Conservation (phyloP, 1,140 invertebrate genomes). For the Drosophila bifasciata region DNA sequence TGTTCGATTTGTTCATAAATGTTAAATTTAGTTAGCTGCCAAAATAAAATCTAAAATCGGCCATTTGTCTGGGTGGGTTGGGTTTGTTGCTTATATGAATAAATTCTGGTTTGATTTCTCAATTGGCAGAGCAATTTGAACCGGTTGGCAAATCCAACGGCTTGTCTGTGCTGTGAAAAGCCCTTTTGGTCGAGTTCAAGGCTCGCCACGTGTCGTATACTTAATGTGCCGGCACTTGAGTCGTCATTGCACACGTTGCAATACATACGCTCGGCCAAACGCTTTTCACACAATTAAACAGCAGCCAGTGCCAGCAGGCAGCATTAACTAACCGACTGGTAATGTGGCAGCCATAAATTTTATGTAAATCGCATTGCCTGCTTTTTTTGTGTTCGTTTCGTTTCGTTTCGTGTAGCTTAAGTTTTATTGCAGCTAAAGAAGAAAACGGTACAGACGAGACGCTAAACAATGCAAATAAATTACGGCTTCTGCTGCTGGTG, state of each 20-base stretch:
- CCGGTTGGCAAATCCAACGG: constrained; percentile 14
- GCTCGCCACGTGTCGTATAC: constrained; percentile 77
- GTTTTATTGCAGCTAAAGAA: constrained; percentile 46
- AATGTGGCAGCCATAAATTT: constrained; percentile 82
- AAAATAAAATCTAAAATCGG: constrained; percentile 9
- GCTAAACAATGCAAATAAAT: constrained; percentile 82
- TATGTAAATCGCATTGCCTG: constrained; percentile 76
- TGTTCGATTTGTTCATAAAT: constrained; percentile 7
- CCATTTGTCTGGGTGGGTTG: constrained; percentile 40
- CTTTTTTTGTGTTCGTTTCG: constrained; percentile 23
- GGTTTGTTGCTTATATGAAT: neutral
- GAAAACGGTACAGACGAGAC: constrained; percentile 59
- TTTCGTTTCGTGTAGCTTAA: constrained; percentile 23
- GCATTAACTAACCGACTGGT: constrained; percentile 77
- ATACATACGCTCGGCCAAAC: constrained; percentile 14
- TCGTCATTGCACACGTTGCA: constrained; percentile 42
- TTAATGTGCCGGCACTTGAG: constrained; percentile 62
- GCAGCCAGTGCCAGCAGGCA: constrained; percentile 46
- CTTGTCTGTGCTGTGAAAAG: constrained; percentile 6
- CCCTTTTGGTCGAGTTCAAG: constrained; percentile 68
- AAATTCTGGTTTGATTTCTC: constrained; percentile 47
- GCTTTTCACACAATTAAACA: constrained; percentile 80
- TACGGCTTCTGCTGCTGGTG: constrained; percentile 26
- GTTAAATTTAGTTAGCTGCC: neutral
- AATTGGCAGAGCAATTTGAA: constrained; percentile 35